Evolutionary conservation across 2,113 vertebrate genomes (phyloP), one percentile per base, ranked within the genome.

Genomic region (Gracilinanus agilis): DNA sequence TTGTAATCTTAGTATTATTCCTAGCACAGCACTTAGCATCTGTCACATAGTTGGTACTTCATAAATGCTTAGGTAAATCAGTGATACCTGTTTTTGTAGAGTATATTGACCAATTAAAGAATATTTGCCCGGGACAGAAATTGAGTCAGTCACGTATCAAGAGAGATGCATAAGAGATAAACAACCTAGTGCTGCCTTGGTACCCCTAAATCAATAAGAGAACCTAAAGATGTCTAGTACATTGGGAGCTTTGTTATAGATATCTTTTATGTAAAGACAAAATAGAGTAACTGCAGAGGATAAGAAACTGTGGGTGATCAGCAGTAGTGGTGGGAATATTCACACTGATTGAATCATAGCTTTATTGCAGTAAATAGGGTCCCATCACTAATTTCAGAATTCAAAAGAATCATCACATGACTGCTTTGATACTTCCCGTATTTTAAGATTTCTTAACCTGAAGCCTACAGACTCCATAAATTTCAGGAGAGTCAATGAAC

Each of bases 41-140:
- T 21, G n/a, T 40, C n/a, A 40, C 19, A n/a, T 75, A 21, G 34
- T 40, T n/a, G n/a, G 16, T 75, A 75, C 34, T 75, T 40, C 19
- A 75, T n/a, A 75, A 67, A 40, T 83, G n/a, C 67, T 9, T 83
- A 2, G 67, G n/a, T 40, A n/a, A 83, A 83, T 83, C 24, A 89
- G 90, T 54, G 9, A 40, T 91, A 95, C 44, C 23, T 90, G 29
- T 56, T 93, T 96, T 94, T 55, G 44, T 75, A 58, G 55, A 94
- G 89, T 90, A 93, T 88, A 90, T 53, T 94, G n/a, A 93, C 49
- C 83, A 93, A 44, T 54, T 1, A n/a, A 91, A 91, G 93, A 90
- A 93, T 11, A 27, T 83, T n/a, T 83, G 40, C 3, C 5, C 67
- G 40, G 67, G 23, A 19, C 6, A 83, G 19, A 75, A 75, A 34